Base-by-base conservation (phyloP, 2,797 vertebrate species). In the Okamejei kenojei region DNA sequence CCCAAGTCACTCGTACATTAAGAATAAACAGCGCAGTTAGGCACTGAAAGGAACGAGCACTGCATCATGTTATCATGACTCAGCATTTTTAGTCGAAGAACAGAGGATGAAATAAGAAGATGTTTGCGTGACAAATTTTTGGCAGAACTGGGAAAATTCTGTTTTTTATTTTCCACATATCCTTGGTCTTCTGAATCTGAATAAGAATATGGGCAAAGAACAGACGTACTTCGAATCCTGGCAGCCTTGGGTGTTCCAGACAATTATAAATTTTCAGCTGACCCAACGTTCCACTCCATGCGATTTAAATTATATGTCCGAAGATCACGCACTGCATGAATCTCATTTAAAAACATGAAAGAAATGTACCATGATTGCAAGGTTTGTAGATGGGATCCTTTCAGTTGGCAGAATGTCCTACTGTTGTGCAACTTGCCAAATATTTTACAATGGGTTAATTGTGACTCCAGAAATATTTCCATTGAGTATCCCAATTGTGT, bases 311-410 rank as follows among this genome's bases (percentile, higher is more conserved):
- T 63, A 61, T 61, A 86, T 32, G 58, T 65, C 63, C 1, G 9
- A 91, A 45, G 10, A 71, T 71, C 90, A 45, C 23, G 9, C 10
- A 73, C 68, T 74, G 38, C 68, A 11, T 91, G 90, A 74, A 74
- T 45, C 71, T 73, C 19, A 91, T 74, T 74, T 54, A 91, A 45
- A 73, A 26, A 26, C 19, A 19, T 4, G 35, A 91, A 74, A 45
- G 68, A 91, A 74, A 74, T 74, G 71, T 35, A 91, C 68, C 23
- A 29, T 91, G 68, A 74, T 91, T 91, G 71, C 35, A 73, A 13
- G 32, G 68, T 35, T 23, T 74, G 23, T 65, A 74, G 23, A 71
- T n/a, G 63, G n/a, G 61, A 90, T 68, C 15, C 15, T 90, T 68
- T 90, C 63, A 35, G 61, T 58, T 74, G 21, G 7, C 23, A 23